phyloP scores from a whole-genome alignment of 35 echinoderm and acorn worm species.

The Chiridota heheva region DNA sequence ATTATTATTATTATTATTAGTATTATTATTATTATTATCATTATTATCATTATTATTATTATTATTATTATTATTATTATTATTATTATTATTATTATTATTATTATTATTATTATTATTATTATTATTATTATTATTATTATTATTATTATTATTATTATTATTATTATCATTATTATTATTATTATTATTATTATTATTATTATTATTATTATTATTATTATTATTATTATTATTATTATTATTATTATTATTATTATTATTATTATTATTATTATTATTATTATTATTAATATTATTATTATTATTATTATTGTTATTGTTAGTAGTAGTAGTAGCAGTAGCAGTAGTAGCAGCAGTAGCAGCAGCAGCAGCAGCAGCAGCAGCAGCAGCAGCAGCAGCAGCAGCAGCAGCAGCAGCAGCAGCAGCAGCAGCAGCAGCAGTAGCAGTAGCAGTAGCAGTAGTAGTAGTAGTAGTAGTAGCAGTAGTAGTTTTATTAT shows the following conservation, averaged over 20 bases:
- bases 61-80: not conserved
- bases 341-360: not conserved
- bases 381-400: not conserved
- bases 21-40: not conserved
- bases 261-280: too few species aligned
- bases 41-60: not conserved
- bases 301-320: too few species aligned
- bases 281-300: too few species aligned
- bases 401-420: not conserved
- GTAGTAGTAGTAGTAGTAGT: constrained; percentile 10
- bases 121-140: not conserved
- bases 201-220: too few species aligned
- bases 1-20: not conserved
- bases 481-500: not conserved
- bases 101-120: not conserved
- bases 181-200: too few species aligned
- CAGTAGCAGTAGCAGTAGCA: not conserved
- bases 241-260: too few species aligned
- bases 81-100: not conserved
- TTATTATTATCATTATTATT: too few species aligned
- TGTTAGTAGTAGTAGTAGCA: too few species aligned
- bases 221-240: too few species aligned
- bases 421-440: not conserved
- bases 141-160: too few species aligned
- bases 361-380: not conserved